Evolutionary conservation across 2,113 vertebrate genomes (phyloP).

Genomic region (Cariama cristata): DNA sequence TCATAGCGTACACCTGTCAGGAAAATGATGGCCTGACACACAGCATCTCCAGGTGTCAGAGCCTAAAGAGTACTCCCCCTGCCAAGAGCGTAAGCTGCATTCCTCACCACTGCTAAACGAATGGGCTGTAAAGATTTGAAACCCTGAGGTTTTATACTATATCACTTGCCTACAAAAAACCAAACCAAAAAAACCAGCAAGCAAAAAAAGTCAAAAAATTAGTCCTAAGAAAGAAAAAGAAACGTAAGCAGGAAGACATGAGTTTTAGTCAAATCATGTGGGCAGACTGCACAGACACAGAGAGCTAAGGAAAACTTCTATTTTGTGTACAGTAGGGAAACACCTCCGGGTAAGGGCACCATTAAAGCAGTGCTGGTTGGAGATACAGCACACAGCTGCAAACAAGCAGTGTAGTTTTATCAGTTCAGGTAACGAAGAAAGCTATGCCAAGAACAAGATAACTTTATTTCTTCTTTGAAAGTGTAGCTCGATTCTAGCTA

Average conservation of each 20-base stretch:
- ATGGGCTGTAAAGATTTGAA: neutral
- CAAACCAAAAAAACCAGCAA: neutral
- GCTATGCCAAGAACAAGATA: neutral
- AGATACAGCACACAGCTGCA: neutral
- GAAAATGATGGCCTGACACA: neutral
- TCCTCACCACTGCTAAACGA: neutral
- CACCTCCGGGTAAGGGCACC: neutral
- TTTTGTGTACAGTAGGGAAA: neutral
- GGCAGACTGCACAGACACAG: neutral
- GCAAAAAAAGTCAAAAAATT: neutral
- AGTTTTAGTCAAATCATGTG: neutral
- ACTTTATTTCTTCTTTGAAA: neutral
- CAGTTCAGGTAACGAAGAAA: neutral
- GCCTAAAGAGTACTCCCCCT: neutral
- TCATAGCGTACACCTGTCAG: accelerated
- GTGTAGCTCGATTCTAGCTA: neutral
- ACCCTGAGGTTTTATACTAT: neutral
- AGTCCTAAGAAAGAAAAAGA: neutral
- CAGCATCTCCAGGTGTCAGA: neutral
- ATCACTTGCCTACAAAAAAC: neutral
- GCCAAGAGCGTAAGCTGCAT: accelerated
- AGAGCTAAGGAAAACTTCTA: neutral
- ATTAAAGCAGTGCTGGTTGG: neutral
- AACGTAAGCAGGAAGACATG: neutral
- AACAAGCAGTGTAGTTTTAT: neutral